Percentiles rank a stretch among this genome's conserved stretches.
Conservation (phyloP, 1,140 invertebrate genomes). For the Zaprionus vittiger region DNA sequence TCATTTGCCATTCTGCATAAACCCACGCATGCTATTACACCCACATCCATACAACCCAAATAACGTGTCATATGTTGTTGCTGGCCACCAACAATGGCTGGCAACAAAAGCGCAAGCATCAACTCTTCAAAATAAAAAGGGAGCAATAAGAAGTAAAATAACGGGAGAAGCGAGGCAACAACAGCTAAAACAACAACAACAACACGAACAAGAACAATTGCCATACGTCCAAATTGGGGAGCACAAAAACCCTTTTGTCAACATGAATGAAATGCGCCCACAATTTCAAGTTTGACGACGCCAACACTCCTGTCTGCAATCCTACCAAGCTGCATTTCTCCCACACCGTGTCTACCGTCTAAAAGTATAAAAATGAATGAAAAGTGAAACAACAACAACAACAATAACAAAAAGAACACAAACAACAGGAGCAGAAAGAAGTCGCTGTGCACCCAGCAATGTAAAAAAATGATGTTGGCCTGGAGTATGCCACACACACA, state of each 20-base stretch:
- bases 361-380: constrained; percentile 77
- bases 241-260: constrained; percentile 75
- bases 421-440: constrained; percentile 33
- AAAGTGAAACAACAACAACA: constrained; percentile 65
- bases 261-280: constrained; percentile 81
- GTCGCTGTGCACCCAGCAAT: constrained; percentile 19
- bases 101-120: constrained; percentile 76
- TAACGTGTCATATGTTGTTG: constrained; percentile 68
- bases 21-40: not conserved
- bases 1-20: constrained; percentile 22
- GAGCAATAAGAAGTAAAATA: constrained; percentile 44
- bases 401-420: constrained; percentile 52
- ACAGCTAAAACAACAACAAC: constrained; percentile 24
- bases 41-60: constrained; percentile 1
- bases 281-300: constrained; percentile 76
- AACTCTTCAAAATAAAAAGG: constrained; percentile 70
- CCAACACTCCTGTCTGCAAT: not conserved
- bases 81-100: constrained; percentile 54
- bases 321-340: not conserved
- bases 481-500: constrained; percentile 10
- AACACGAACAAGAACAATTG: constrained; percentile 26
- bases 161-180: not conserved
- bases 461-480: constrained; percentile 41
- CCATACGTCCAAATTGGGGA: constrained; percentile 66
- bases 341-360: constrained; percentile 27